These are phyloP conservation scores for Thera britannica DNA, from an alignment of 2,888 invertebrate species.

Conservation along the genomic window DNA sequence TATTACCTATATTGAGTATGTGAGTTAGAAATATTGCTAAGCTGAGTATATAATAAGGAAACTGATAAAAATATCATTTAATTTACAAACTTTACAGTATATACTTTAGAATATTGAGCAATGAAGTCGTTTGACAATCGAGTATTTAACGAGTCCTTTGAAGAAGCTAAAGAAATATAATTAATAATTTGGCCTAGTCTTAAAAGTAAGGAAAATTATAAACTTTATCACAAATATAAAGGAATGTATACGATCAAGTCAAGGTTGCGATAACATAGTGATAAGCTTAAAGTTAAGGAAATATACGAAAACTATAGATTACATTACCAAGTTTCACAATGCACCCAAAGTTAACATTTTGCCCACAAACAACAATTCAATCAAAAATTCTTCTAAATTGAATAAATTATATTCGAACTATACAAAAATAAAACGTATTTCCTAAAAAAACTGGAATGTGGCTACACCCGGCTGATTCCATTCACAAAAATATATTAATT, in stretches of 20 bases:
- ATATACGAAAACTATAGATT: slow-evolving; percentile 50
- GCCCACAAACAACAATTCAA: slow-evolving; percentile 70
- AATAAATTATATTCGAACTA: slow-evolving; percentile 78
- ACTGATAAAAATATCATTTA: slow-evolving; percentile 38
- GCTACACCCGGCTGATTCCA: slow-evolving; percentile 66
- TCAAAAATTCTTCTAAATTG: slow-evolving; percentile 74
- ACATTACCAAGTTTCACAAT: slow-evolving; percentile 54
- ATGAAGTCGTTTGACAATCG: slow-evolving; percentile 48
- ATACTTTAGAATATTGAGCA: slow-evolving; percentile 53
- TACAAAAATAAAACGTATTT: slow-evolving; percentile 58
- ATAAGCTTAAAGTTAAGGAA: slow-evolving; percentile 49
- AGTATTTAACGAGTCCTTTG: slow-evolving; percentile 36
- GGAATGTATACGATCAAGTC: slow-evolving; percentile 46
- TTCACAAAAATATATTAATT: slow-evolving; percentile 55
- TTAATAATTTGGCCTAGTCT: slow-evolving; percentile 24
- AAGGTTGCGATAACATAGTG: slow-evolving; percentile 48
- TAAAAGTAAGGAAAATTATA: slow-evolving; percentile 28
- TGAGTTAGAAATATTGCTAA: slow-evolving; percentile 63
- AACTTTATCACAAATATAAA: slow-evolving; percentile 30
- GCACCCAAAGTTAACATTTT: slow-evolving; percentile 71
- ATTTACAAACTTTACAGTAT: slow-evolving; percentile 33
- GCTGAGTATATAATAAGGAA: slow-evolving; percentile 61
- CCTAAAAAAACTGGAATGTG: slow-evolving; percentile 60
- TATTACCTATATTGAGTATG: slow-evolving; percentile 68
- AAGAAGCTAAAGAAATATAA: slow-evolving; percentile 13